phyloP scores from a whole-genome alignment of 2,113 vertebrate genomes.

The Entelurus aequoreus region DNA sequence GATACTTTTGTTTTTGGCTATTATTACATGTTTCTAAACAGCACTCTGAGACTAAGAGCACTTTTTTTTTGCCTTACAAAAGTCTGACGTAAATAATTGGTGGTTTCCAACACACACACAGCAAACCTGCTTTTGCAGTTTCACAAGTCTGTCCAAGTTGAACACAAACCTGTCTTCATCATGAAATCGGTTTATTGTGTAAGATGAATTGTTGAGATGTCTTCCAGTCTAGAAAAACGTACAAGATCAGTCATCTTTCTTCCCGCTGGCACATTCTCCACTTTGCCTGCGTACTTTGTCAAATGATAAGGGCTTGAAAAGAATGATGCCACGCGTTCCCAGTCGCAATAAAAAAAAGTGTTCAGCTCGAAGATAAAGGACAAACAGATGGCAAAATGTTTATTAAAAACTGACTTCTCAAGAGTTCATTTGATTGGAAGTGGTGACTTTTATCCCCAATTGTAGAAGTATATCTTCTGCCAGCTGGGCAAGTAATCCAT shows the following conservation, averaged over 20 bases:
- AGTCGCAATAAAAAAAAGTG: neutral
- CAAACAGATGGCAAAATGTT: neutral
- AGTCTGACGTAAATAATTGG: neutral
- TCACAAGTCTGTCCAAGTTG: neutral
- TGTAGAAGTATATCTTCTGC: slow-evolving; percentile 99
- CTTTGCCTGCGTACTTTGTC: neutral
- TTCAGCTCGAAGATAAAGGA: neutral
- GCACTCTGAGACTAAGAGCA: no score
- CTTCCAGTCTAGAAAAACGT: neutral
- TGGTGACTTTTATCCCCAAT: slow-evolving; percentile 80
- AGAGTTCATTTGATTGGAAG: neutral
- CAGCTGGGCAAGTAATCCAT: slow-evolving; percentile 95
- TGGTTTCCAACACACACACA: neutral
- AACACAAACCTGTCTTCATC: neutral
- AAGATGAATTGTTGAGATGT: neutral
- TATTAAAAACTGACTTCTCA: neutral
- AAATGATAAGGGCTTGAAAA: neutral
- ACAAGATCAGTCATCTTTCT: neutral
- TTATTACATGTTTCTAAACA: no score
- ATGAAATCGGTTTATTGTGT: neutral
- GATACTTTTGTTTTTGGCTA: no score
- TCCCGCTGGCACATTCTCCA: neutral
- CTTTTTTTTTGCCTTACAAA: no score
- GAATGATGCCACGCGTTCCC: neutral
- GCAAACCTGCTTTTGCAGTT: neutral